Conservation (phyloP, 1,140 invertebrate species). For the Danaus plexippus region DNA sequence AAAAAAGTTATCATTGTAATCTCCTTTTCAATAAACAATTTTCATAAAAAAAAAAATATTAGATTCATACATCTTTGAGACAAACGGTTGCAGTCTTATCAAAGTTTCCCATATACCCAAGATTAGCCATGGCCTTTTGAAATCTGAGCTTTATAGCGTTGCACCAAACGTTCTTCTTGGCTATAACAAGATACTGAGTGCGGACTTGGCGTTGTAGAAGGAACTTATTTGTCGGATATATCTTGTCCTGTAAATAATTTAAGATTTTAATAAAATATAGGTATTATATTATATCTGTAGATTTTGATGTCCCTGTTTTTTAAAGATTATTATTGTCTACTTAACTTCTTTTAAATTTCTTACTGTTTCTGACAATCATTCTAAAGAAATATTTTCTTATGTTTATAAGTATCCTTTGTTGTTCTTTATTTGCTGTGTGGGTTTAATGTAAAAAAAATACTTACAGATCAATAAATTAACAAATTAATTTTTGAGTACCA, state of each 20-base stretch:
- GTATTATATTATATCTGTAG: no score
- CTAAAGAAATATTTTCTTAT: no score
- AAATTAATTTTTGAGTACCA: no score
- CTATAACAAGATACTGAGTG: slow-evolving; percentile 46
- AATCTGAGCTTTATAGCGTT: slow-evolving; percentile 44
- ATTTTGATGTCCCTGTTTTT: no score
- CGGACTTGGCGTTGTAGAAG: slow-evolving; percentile 42
- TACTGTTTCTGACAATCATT: no score
- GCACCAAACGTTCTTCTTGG: slow-evolving; percentile 46
- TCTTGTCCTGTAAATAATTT: slow-evolving; percentile 40
- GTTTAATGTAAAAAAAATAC: no score
- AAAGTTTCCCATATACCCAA: slow-evolving; percentile 35
- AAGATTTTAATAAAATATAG: no score
- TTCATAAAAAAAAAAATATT: not conserved
- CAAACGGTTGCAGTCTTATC: slow-evolving; percentile 33
- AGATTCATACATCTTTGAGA: slow-evolving; percentile 44
- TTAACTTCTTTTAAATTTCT: no score
- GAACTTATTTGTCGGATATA: slow-evolving; percentile 44
- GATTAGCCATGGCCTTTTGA: slow-evolving; percentile 39
- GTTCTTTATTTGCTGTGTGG: no score
- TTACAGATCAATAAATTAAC: no score
- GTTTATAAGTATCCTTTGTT: no score
- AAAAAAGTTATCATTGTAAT: slow-evolving; percentile 18
- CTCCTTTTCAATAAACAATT: not conserved
- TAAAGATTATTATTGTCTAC: no score